Conservation (phyloP, 2,888 invertebrate species). For the Notodonta ziczac region DNA sequence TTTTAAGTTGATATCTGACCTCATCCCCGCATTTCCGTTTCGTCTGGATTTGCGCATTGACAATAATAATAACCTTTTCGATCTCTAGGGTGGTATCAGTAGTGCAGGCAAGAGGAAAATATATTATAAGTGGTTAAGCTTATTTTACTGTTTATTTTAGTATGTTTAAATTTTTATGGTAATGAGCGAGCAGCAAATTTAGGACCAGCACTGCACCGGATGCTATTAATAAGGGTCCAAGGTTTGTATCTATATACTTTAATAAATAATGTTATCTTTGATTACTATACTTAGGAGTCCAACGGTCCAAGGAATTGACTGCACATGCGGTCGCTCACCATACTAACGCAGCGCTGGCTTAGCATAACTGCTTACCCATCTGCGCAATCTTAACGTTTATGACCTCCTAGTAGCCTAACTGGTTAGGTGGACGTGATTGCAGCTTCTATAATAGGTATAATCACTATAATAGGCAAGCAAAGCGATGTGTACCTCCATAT, state of each 20-base stretch:
- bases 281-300: too few species aligned
- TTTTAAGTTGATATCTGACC: neutral
- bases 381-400: neutral
- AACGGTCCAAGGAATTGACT: neutral
- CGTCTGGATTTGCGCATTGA: neutral
- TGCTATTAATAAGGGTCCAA: too few species aligned
- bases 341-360: neutral
- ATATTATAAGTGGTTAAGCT: too few species aligned
- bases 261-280: neutral
- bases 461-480: constrained; percentile 39
- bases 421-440: constrained; percentile 24
- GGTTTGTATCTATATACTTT: too few species aligned
- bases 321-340: too few species aligned
- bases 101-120: too few species aligned
- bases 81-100: too few species aligned
- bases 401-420: constrained; percentile 1
- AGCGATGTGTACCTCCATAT: constrained; percentile 35
- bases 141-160: too few species aligned
- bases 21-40: neutral
- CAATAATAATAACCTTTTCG: neutral
- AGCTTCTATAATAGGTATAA: constrained; percentile 34
- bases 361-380: neutral
- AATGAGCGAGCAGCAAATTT: too few species aligned
- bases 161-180: too few species aligned
- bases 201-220: too few species aligned